Evolutionary conservation across 2,113 vertebrate genomes (phyloP).

Genomic region (Aptenodytes patagonicus): DNA sequence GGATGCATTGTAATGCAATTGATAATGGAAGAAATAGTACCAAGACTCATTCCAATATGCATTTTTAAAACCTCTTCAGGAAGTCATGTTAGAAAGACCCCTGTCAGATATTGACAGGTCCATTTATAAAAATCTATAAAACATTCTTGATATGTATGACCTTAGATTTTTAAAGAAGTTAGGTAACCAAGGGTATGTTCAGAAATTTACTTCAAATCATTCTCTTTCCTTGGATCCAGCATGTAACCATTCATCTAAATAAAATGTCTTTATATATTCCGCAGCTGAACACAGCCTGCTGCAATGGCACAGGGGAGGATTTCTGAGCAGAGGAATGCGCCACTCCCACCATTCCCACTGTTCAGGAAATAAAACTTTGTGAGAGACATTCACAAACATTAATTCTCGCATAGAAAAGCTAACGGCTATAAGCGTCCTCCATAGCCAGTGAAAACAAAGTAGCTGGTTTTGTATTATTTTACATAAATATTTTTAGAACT

Average conservation of each 20-base stretch:
- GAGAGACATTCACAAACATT: background rate
- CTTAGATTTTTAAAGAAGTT: background rate
- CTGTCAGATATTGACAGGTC: background rate
- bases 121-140: background rate
- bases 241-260: background rate
- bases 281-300: background rate
- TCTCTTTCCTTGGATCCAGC: background rate
- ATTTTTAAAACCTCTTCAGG: background rate
- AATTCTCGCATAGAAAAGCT: background rate
- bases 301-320: background rate
- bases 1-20: background rate
- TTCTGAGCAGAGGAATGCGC: background rate
- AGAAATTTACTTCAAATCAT: background rate
- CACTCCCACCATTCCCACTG: background rate
- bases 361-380: background rate
- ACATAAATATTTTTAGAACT: background rate
- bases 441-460: background rate
- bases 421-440: background rate
- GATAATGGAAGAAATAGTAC: background rate
- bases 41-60: background rate
- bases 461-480: background rate
- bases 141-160: background rate
- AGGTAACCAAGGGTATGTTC: background rate
- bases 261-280: background rate
- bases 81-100: background rate